Base-by-base conservation (phyloP, 2,797 vertebrate species). In the Pagetopsis macropterus region DNA sequence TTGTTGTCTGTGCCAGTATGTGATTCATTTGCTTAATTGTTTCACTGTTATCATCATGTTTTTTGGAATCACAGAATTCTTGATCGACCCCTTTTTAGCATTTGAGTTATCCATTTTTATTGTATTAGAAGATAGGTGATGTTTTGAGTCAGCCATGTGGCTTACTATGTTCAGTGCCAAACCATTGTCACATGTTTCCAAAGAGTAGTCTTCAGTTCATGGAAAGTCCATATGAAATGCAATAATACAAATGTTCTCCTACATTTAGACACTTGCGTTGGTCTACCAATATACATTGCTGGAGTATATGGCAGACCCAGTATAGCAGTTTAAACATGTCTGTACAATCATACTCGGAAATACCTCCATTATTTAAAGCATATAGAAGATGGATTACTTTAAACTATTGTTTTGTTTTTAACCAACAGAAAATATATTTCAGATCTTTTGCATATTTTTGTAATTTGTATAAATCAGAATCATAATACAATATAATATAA, bases 11-110 rank as follows among this genome's bases (percentile, higher is more conserved):
- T 76, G 75, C 41, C 79, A 55, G 60, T 81, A n/a, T 66, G 81
- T 84, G 43, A 69, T 71, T 67, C 43, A 65, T 71, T 65, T 65
- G 23, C 15, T 14, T 75, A 19, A 44, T 75, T 12, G n/a, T 67
- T 57, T 75, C 4, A 44, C 61, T 33, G 13, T 75, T 73, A 0
- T 48, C 37, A 55, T 75, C n/a, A 0, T 43, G 14, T 14, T 72
- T 83, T 92, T 91, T 92, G 87, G 88, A 89, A 91, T 87, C 78
- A n/a, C 46, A 52, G 89, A 91, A 90, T 91, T 91, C 86, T 92
- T 91, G 86, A 62, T 27, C 76, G 63, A 71, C 65, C 1, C 17
- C 43, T 44, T 56, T 14, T 75, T 14, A 40, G 5, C n/a, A 73
- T 59, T 67, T 1, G 10, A 40, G 12, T 72, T 62, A 70, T 64